Conservation (phyloP, 2,797 vertebrate species). For the Pangasius krempfi region DNA sequence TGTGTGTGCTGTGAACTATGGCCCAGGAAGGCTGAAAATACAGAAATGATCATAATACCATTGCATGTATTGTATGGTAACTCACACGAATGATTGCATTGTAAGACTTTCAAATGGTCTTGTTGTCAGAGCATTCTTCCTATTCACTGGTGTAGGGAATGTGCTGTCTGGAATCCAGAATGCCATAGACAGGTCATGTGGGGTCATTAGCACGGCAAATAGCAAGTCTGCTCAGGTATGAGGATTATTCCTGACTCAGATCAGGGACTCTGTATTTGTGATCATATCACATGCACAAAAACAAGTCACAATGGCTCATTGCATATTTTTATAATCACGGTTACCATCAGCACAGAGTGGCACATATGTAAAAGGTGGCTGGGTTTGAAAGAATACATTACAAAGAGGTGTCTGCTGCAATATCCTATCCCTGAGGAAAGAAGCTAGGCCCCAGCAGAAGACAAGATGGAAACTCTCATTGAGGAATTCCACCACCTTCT, state of each 20-base stretch:
- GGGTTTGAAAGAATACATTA: neutral
- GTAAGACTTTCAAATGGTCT: neutral
- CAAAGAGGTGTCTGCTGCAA: neutral
- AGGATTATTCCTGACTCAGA: slow-evolving; percentile 2
- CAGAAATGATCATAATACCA: neutral
- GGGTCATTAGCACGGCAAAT: neutral
- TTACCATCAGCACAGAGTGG: neutral
- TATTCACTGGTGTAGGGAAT: neutral
- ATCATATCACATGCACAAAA: neutral
- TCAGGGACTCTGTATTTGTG: neutral
- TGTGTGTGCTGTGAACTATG: neutral
- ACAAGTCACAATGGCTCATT: neutral
- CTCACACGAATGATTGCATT: neutral
- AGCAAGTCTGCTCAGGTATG: neutral
- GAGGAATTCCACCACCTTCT: neutral
- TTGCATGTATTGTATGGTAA: neutral
- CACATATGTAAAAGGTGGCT: neutral
- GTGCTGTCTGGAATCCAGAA: neutral
- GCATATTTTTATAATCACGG: neutral
- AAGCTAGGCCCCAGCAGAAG: neutral
- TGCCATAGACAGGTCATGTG: neutral
- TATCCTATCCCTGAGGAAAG: neutral
- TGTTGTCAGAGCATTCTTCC: neutral
- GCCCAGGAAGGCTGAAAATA: neutral
- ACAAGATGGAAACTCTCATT: neutral